Conservation (phyloP, 2,888 invertebrate species). For the Drosophila quasianomalipes region DNA sequence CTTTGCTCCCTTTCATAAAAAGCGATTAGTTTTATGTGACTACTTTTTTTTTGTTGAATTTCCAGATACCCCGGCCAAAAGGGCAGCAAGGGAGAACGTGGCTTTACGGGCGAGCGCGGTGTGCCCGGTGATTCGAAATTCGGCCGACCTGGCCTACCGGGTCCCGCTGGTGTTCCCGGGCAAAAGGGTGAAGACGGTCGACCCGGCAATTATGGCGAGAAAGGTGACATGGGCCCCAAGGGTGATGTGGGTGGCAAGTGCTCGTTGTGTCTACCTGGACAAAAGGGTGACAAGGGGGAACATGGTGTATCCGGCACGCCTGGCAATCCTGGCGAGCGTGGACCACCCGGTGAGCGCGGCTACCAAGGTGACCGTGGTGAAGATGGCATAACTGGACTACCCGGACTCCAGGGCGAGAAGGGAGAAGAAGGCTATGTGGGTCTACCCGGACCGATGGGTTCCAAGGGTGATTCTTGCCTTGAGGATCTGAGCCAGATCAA, state of each 20-base stretch:
- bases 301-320: conserved; percentile 89
- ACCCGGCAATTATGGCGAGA: conserved; percentile 88
- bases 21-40: background rate
- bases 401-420: conserved; percentile 9
- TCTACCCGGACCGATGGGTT: conserved; percentile 88
- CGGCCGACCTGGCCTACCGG: conserved; percentile 92
- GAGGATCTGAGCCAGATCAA: conserved; percentile 87
- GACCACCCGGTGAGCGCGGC: conserved; percentile 73
- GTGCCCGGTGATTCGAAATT: conserved; percentile 92
- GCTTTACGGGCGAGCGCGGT: conserved; percentile 90
- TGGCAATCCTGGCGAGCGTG: conserved; percentile 90
- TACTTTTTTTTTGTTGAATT: background rate
- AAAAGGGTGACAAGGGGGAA: conserved; percentile 91
- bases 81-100: conserved; percentile 92
- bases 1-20: no score
- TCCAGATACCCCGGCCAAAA: conserved; percentile 87
- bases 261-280: conserved; percentile 91
- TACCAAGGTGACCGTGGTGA: background rate
- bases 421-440: conserved; percentile 86
- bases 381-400: background rate
- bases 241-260: conserved; percentile 94
- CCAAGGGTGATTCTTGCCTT: conserved; percentile 85
- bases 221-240: conserved; percentile 89
- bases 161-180: conserved; percentile 89
- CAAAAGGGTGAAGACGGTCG: conserved; percentile 89